phyloP scores from a whole-genome alignment of 2,113 vertebrate species.

The Ammodytes dubius region DNA sequence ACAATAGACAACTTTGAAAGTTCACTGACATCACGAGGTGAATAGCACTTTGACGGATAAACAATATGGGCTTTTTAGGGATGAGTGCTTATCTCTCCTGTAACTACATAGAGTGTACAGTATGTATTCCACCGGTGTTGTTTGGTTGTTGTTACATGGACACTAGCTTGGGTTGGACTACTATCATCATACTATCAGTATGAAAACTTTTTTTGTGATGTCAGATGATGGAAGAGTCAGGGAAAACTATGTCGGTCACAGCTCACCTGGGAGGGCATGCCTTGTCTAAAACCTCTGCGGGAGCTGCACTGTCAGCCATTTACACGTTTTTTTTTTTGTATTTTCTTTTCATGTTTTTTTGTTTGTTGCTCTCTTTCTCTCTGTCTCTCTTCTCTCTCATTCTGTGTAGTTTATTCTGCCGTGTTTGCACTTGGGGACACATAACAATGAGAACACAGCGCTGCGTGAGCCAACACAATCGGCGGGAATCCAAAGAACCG shows the following conservation, averaged over 20 bases:
- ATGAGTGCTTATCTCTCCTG: slow-evolving; percentile 4
- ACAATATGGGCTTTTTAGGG: slow-evolving; percentile 7
- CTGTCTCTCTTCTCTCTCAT: slow-evolving; percentile 37
- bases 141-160: neutral
- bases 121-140: slow-evolving; percentile 1
- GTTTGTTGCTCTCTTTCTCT: slow-evolving; percentile 43
- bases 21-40: slow-evolving; percentile 16
- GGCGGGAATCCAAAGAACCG: slow-evolving; percentile 50
- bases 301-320: slow-evolving; percentile 49
- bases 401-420: slow-evolving; percentile 55
- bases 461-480: slow-evolving; percentile 67
- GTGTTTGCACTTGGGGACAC: slow-evolving; percentile 69
- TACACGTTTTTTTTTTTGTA: slow-evolving; percentile 3
- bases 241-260: neutral
- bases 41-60: slow-evolving; percentile 29
- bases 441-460: slow-evolving; percentile 68
- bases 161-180: neutral
- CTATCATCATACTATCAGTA: neutral
- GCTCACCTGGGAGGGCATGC: too few species aligned
- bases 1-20: slow-evolving; percentile 43
- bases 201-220: neutral
- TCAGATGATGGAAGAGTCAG: neutral
- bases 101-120: neutral
- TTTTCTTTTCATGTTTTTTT: slow-evolving; percentile 3
- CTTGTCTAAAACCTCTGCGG: slow-evolving; percentile 29